These are phyloP conservation scores for Numida meleagris DNA, from an alignment of 2,113 vertebrate species.

Conservation along the genomic window DNA sequence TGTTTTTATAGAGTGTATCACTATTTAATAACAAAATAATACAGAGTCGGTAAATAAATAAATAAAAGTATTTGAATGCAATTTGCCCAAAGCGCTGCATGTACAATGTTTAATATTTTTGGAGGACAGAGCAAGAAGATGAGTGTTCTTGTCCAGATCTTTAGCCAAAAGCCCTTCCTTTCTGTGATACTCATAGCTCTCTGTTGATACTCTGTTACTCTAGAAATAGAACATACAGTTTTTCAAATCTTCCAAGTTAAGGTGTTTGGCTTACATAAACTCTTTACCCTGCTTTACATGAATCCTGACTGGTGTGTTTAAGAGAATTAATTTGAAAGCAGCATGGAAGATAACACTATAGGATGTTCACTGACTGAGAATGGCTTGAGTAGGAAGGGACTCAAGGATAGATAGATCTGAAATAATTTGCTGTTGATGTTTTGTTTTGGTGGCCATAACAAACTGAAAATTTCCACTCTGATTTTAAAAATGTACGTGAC, in stretches of 20 bases:
- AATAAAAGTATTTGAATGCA: background rate
- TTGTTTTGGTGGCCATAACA: background rate
- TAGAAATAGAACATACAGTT: background rate
- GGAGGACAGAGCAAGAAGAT: background rate
- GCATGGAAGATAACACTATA: background rate
- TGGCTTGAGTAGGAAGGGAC: background rate
- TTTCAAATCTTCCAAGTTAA: background rate
- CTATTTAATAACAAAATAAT: background rate
- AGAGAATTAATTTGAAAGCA: slow-evolving; percentile 6
- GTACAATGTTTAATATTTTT: background rate
- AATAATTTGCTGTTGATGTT: background rate
- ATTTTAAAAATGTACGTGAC: background rate
- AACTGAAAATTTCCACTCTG: background rate
- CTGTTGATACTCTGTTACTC: background rate
- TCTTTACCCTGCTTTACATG: background rate
- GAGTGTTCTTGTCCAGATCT: background rate
- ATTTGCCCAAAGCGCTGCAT: background rate
- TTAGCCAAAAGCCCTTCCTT: background rate
- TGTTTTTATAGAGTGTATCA: background rate
- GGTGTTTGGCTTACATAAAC: background rate
- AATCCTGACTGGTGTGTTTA: background rate
- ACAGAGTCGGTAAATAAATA: background rate
- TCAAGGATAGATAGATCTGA: background rate
- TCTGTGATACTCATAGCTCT: background rate
- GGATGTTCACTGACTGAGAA: background rate